These are phyloP conservation scores for Chymomyza costata DNA, from an alignment of 1,140 invertebrate genomes.

Conservation along the genomic window DNA sequence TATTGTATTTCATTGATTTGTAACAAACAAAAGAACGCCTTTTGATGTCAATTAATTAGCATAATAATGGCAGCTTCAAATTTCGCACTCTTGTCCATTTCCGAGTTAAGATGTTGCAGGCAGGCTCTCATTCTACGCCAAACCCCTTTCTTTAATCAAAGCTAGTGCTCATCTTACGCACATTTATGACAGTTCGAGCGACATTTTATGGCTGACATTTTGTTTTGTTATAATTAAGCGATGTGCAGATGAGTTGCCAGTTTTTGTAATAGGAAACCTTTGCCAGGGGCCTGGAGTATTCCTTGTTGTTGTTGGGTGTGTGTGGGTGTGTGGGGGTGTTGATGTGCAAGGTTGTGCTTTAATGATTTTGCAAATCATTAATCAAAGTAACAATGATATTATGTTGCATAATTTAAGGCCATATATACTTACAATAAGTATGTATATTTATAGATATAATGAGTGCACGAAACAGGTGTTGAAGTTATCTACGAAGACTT, in stretches of 20 bases:
- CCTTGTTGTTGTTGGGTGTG: conserved; percentile 7
- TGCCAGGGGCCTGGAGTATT: conserved; percentile 18
- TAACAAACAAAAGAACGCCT: conserved; percentile 21
- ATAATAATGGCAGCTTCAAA: conserved; percentile 67
- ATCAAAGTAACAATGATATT: conserved; percentile 72
- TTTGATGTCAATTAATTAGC: conserved; percentile 72
- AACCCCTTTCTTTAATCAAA: background rate
- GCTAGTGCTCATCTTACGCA: background rate
- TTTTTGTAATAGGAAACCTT: conserved; percentile 64
- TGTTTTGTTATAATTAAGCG: conserved; percentile 63
- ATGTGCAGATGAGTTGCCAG: conserved; percentile 42
- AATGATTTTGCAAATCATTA: conserved; percentile 71
- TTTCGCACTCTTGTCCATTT: conserved; percentile 44
- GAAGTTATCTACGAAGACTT: too few relatives aligned
- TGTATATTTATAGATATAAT: too few relatives aligned
- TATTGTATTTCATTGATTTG: conserved; percentile 42
- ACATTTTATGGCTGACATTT: conserved; percentile 46
- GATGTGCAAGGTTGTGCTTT: conserved; percentile 30
- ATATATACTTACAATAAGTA: too few relatives aligned
- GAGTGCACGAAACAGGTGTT: conserved; percentile 48
- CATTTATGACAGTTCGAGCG: conserved; percentile 50
- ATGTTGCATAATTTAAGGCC: conserved; percentile 56
- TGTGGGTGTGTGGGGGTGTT: background rate
- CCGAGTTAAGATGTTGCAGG: conserved; percentile 6
- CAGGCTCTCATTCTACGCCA: too few relatives aligned